Base-by-base conservation (phyloP, 1,140 invertebrate genomes). In the Doryteuthis pealeii region DNA sequence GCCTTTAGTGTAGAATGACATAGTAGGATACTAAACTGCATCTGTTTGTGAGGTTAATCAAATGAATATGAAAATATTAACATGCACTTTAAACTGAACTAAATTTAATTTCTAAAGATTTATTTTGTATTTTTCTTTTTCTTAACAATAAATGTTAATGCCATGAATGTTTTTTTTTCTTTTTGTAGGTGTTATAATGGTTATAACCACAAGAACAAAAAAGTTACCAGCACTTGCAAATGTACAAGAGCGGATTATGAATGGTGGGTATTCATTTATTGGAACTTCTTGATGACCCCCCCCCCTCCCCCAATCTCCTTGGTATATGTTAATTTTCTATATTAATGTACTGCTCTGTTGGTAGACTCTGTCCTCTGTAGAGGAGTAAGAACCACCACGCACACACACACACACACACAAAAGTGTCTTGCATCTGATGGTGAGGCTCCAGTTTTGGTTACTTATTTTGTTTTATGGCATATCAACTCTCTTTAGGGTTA, bases 231-330 rank as follows among this genome's bases (percentile, higher is more conserved):
- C 10, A 70, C 30, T 0, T 87, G 86, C 77, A 70, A 26, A 43
- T 87, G 86, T 77, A 83, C 80, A 2, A 76, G 80, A 45, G 85
- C 84, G 30, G 86, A 87, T 78, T 87, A 82, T 80, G 84, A 86
- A 76, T 87, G 86, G 86, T 87, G 76, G 76, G 81, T 74, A 32
- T 32, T 54, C 15, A 40, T 49, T 33, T 68, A 18, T 6, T 45
- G 1, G 45, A 49, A 40, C 10, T 40, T n/a, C n/a, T 40, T 40
- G 35, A 10, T 40, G 3, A 5, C 10, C n/a, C n/a, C n/a, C n/a
- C n/a, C n/a, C n/a, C n/a, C n/a, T n/a, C n/a, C n/a, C n/a, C n/a
- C n/a, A n/a, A n/a, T n/a, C n/a, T n/a, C n/a, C n/a, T 75, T n/a
- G 68, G 14, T 18, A 1, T 28, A 8, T 71, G 65, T 14, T 28